Evolutionary conservation across 2,113 vertebrate genomes (phyloP).

Genomic region (Daboia siamensis): DNA sequence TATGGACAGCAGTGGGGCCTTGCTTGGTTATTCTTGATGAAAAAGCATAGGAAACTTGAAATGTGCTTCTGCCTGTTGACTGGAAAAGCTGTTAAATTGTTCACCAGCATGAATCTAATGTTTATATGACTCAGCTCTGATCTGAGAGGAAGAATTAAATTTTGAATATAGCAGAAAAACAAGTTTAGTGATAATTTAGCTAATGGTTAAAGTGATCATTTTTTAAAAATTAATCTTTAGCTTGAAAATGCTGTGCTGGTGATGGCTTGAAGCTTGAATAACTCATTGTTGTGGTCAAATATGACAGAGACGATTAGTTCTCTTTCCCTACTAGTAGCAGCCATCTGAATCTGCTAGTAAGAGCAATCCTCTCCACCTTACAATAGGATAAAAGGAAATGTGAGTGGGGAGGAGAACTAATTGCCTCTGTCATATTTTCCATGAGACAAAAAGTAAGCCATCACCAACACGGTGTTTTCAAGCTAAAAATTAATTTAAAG

Average conservation of each 20-base stretch:
- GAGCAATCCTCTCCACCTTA: too few species aligned
- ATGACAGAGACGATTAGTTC: not conserved
- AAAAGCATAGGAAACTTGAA: not conserved
- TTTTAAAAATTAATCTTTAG: not conserved
- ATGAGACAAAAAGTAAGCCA: too few species aligned
- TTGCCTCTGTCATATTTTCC: too few species aligned
- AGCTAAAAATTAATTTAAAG: too few species aligned
- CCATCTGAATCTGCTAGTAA: too few species aligned
- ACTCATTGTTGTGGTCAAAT: not conserved
- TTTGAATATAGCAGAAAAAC: not conserved
- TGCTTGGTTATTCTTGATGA: not conserved
- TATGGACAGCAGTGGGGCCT: not conserved
- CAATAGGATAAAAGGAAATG: too few species aligned
- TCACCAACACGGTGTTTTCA: too few species aligned
- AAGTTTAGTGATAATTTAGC: not conserved
- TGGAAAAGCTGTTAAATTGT: not conserved
- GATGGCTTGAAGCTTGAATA: not conserved
- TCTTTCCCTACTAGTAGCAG: not conserved
- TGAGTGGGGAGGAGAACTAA: too few species aligned
- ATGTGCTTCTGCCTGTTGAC: not conserved
- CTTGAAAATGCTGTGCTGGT: not conserved
- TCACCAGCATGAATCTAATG: not conserved
- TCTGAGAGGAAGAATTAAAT: not conserved
- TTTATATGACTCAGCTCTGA: not conserved
- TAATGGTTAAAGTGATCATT: not conserved